These are phyloP conservation scores for Zapornia atra DNA, from an alignment of 2,113 vertebrate species.

Conservation along the genomic window DNA sequence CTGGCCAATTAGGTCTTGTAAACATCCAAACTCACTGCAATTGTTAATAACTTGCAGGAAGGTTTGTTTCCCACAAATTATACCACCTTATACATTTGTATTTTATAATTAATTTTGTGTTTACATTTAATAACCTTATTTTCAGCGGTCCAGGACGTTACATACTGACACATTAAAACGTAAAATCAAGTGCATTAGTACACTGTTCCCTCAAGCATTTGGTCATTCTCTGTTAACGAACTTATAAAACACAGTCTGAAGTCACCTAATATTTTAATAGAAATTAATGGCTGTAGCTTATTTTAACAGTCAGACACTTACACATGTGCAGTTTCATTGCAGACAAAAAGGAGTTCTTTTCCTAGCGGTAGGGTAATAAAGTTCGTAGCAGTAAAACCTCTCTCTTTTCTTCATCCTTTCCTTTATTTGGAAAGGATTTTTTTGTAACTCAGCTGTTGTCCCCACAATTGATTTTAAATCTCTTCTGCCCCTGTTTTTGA, in stretches of 20 bases:
- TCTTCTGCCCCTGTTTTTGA: background rate
- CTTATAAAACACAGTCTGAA: background rate
- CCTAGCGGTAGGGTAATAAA: background rate
- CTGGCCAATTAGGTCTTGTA: background rate
- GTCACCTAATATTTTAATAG: background rate
- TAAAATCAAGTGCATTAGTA: background rate
- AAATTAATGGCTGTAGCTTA: background rate
- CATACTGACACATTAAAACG: background rate
- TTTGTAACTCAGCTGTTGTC: background rate
- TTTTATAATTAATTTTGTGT: background rate
- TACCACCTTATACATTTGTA: background rate
- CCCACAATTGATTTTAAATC: background rate
- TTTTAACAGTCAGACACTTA: slow-evolving; percentile 6
- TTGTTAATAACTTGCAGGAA: background rate
- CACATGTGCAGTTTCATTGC: background rate
- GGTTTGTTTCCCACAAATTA: background rate
- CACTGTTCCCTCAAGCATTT: background rate
- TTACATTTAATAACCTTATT: background rate
- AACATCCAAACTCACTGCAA: background rate
- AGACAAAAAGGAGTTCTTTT: slow-evolving; percentile 1
- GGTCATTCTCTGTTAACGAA: background rate
- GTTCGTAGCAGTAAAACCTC: background rate
- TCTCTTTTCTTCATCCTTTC: background rate
- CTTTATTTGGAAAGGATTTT: slow-evolving; percentile 20
- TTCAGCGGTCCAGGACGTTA: background rate